Evolutionary conservation across 2,888 invertebrate species (phyloP).

Genomic region (Apamea epomidion): DNA sequence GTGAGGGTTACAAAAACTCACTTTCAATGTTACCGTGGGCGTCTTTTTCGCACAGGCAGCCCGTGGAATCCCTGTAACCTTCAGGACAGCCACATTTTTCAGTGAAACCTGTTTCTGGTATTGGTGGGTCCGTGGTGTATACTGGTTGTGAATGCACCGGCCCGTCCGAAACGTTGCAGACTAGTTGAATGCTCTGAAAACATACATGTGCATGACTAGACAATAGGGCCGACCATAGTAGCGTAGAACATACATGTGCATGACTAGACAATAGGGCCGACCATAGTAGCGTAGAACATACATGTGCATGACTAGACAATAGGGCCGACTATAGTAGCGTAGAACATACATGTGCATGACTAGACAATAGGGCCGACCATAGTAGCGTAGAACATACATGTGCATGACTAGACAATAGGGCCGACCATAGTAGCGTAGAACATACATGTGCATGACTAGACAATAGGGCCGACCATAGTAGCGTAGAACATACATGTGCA

Average conservation of each 20-base stretch:
- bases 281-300: neutral
- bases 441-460: neutral
- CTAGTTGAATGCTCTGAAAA: conserved; percentile 48
- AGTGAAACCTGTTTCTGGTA: conserved; percentile 43
- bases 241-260: neutral
- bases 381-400: neutral
- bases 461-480: too few relatives aligned
- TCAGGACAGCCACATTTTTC: conserved; percentile 48
- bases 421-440: neutral
- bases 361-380: too few relatives aligned
- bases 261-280: neutral
- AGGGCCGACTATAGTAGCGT: too few relatives aligned
- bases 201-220: neutral
- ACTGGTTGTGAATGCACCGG: conserved; percentile 36
- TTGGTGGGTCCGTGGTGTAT: conserved; percentile 39
- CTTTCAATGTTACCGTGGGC: conserved; percentile 19
- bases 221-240: too few relatives aligned
- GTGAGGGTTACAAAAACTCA: neutral
- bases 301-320: neutral
- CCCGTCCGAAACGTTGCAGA: conserved; percentile 49
- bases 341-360: neutral
- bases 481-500: neutral
- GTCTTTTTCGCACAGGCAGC: conserved; percentile 46
- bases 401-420: neutral
- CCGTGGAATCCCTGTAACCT: conserved; percentile 38